Evolutionary conservation across 1,140 invertebrate species (phyloP).

Genomic region (Heterodera schachtii): DNA sequence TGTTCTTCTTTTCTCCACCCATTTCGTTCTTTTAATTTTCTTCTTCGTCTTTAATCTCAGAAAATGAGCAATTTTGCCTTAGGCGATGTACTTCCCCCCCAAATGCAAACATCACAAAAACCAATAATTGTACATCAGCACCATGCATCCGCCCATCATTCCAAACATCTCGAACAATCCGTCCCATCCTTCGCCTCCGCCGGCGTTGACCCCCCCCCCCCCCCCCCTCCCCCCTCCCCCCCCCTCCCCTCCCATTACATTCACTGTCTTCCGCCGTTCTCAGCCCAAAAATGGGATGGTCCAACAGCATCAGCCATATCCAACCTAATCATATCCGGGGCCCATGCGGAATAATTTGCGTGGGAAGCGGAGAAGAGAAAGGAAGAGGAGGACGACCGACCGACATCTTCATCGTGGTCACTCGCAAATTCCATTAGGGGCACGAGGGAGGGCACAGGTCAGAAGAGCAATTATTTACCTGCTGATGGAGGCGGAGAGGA

Average conservation of each 20-base stretch:
- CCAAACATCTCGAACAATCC: neutral
- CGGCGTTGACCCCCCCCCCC: neutral
- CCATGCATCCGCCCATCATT: neutral
- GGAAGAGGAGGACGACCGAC: neutral
- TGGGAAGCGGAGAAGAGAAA: neutral
- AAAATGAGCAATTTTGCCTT: neutral
- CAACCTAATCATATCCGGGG: neutral
- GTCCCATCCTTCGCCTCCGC: neutral
- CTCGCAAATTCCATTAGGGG: slow-evolving; percentile 14
- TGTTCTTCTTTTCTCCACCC: too few species aligned
- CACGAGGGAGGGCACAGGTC: neutral
- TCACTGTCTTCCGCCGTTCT: neutral
- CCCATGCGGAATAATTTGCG: slow-evolving; percentile 20
- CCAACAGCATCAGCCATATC: neutral
- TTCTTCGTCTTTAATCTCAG: neutral
- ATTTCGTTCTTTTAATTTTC: neutral
- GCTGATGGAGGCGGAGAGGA: neutral
- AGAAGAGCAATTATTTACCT: slow-evolving; percentile 14
- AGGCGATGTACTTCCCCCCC: neutral
- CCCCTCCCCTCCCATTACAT: neutral
- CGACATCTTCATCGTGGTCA: neutral
- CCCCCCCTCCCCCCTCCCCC: neutral
- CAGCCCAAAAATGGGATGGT: neutral
- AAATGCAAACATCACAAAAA: neutral
- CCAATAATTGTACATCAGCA: neutral